phyloP scores from a whole-genome alignment of 2,797 vertebrate species.

The Gallinago solitaria region DNA sequence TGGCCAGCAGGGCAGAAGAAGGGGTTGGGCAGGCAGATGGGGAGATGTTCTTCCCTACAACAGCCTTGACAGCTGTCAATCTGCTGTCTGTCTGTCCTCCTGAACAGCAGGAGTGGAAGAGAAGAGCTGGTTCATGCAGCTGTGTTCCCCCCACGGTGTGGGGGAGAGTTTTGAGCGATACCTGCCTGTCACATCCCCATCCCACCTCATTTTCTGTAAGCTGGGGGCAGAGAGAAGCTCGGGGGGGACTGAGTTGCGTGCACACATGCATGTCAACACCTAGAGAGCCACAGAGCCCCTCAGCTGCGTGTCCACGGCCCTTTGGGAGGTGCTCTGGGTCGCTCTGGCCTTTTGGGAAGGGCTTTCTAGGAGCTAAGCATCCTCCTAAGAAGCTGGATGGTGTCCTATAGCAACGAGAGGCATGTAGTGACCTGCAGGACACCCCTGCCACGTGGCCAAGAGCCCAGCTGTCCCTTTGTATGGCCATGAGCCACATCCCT shows the following conservation, averaged over 20 bases:
- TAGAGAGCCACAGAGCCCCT: background rate
- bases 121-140: background rate
- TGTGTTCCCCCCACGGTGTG: rapidly evolving
- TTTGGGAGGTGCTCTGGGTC: background rate
- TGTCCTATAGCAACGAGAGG: background rate
- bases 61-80: background rate
- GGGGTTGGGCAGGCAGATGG: background rate
- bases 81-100: background rate
- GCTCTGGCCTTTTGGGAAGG: background rate
- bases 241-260: background rate
- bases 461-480: background rate
- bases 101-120: background rate
- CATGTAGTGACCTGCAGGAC: background rate
- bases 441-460: background rate
- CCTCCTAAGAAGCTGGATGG: background rate
- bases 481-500: background rate
- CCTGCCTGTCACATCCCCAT: background rate
- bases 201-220: background rate
- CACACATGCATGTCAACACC: background rate
- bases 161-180: background rate
- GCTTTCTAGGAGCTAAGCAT: background rate
- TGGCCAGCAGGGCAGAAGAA: background rate
- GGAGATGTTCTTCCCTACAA: background rate
- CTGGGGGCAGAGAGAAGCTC: background rate
- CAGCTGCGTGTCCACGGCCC: background rate